Percentiles rank a stretch among this genome's conserved stretches.
Evolutionary conservation across 37 sponge, comb jelly and placozoan genomes (phyloP).

Genomic region (Theonella swinhoei): DNA sequence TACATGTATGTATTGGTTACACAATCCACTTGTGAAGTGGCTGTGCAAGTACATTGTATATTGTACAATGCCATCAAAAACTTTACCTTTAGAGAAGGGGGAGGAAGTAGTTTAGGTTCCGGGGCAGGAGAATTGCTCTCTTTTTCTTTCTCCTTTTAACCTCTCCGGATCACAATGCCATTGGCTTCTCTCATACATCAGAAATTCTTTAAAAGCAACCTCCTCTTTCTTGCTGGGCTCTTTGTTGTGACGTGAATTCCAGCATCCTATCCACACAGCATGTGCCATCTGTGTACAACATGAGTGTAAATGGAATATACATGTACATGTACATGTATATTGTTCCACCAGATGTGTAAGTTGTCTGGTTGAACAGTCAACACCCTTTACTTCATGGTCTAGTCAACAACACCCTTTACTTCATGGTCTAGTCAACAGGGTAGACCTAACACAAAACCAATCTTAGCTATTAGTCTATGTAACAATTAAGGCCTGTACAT

Average conservation of each 20-base stretch:
- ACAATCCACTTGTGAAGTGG: no score
- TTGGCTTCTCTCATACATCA: slow-evolving; percentile 75
- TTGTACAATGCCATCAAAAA: no score
- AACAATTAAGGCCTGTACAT: no score
- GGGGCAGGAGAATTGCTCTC: no score
- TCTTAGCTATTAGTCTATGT: no score
- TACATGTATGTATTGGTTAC: no score
- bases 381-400: no score
- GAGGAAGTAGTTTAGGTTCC: slow-evolving; percentile 10
- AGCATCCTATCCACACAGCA: slow-evolving; percentile 62
- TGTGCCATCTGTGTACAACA: slow-evolving; percentile 36
- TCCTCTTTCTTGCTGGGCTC: slow-evolving; percentile 78
- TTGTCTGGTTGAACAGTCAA: no score
- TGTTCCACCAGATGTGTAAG: background rate
- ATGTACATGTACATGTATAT: background rate
- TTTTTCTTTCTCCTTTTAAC: slow-evolving; percentile 13
- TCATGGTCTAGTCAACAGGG: no score
- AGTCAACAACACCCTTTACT: no score
- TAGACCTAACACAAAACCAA: no score
- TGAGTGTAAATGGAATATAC: background rate
- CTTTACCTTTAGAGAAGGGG: slow-evolving; percentile 32
- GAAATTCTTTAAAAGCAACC: slow-evolving; percentile 58
- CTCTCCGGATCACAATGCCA: slow-evolving; percentile 66
- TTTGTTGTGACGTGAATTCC: slow-evolving; percentile 59
- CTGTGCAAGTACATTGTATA: no score